Percentiles rank a stretch among this genome's conserved stretches.
Conservation (phyloP, 2,888 invertebrate species). For the Lasioglossum oenotherae region DNA sequence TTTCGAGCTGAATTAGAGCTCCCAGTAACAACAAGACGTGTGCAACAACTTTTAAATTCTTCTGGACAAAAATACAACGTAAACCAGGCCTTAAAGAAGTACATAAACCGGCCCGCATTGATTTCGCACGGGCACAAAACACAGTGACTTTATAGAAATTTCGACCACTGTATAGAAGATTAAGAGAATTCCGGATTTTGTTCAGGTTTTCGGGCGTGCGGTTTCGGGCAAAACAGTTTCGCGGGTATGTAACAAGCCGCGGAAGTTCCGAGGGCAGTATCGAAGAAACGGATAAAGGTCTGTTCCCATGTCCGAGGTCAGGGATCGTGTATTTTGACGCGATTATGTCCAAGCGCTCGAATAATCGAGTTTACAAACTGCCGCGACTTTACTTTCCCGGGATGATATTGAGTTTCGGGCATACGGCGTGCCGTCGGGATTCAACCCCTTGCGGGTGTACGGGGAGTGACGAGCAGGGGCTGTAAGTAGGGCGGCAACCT, state of each 20-base stretch:
- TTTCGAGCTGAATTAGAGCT: too few relatives aligned
- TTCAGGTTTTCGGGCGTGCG: background rate
- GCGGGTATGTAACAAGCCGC: background rate
- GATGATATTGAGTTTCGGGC: constrained; percentile 54
- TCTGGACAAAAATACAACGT: too few relatives aligned
- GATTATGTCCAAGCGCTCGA: constrained; percentile 53
- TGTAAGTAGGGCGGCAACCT: constrained; percentile 41
- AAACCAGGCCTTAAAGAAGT: too few relatives aligned
- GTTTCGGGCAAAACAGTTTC: background rate
- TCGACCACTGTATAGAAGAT: too few relatives aligned
- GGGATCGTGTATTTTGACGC: constrained; percentile 39
- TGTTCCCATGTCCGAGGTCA: constrained; percentile 13
- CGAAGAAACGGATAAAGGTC: background rate
- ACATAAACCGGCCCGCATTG: too few relatives aligned
- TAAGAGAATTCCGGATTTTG: background rate
- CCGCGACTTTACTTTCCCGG: constrained; percentile 38
- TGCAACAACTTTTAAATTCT: too few relatives aligned
- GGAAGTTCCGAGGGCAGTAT: background rate
- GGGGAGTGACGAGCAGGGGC: background rate
- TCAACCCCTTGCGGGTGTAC: background rate
- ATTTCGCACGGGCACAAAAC: too few relatives aligned
- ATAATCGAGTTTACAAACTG: constrained; percentile 56
- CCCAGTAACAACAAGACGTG: too few relatives aligned
- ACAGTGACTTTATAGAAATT: too few relatives aligned
- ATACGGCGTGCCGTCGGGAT: constrained; percentile 33